Percentiles rank a stretch among this genome's conserved stretches.
Evolutionary conservation across 1,140 invertebrate species (phyloP).

Genomic region (Cyclargus thomasi): DNA sequence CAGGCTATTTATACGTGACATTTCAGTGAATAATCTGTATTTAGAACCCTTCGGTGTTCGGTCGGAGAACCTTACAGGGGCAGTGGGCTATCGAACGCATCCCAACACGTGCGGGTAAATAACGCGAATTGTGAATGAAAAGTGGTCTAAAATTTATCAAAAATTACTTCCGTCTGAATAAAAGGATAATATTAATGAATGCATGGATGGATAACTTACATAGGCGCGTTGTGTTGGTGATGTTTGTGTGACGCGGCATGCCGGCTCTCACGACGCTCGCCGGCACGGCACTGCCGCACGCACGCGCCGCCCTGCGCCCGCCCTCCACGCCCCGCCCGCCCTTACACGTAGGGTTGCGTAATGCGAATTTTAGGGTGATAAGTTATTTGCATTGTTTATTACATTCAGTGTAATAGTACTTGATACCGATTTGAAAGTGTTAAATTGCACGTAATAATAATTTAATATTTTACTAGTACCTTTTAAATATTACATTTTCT

Average conservation of each 20-base stretch:
- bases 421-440: too few relatives aligned
- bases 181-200: neutral
- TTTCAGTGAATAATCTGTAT: constrained; percentile 39
- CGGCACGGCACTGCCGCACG: constrained; percentile 49
- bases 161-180: neutral
- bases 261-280: constrained; percentile 51
- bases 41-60: constrained; percentile 58
- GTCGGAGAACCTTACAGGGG: constrained; percentile 65
- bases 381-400: neutral
- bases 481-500: too few relatives aligned
- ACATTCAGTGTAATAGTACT: too few relatives aligned
- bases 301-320: constrained; percentile 59
- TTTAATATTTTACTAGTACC: too few relatives aligned
- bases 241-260: constrained; percentile 37
- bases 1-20: constrained; percentile 1
- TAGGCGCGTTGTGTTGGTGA: constrained; percentile 52
- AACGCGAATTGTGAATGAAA: constrained; percentile 44
- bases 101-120: constrained; percentile 55
- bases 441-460: too few relatives aligned
- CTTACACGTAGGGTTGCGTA: constrained; percentile 21
- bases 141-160: constrained; percentile 12
- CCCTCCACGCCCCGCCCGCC: constrained; percentile 41
- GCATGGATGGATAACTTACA: constrained; percentile 51
- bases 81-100: constrained; percentile 59
- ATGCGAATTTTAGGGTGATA: too few relatives aligned